These are phyloP conservation scores for Anoplopoma fimbria DNA, from an alignment of 2,113 vertebrate species.

Conservation along the genomic window DNA sequence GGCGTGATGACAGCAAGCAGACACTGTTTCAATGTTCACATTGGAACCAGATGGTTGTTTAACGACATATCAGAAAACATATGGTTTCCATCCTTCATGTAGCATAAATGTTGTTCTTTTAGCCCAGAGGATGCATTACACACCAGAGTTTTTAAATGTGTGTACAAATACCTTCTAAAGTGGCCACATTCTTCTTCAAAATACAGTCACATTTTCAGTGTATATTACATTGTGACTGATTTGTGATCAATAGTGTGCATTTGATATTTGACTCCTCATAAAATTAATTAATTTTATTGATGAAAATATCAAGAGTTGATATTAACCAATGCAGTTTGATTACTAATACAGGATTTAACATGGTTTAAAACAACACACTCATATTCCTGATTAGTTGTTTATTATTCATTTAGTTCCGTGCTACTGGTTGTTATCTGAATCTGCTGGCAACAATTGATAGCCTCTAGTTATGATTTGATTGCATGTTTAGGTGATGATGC, in stretches of 20 bases:
- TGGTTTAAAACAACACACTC: neutral
- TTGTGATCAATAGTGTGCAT: neutral
- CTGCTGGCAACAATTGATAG: neutral
- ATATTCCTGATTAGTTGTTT: neutral
- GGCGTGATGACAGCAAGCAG: neutral
- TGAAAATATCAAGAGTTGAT: neutral
- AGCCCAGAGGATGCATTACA: neutral
- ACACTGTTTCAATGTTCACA: neutral
- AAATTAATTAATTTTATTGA: neutral
- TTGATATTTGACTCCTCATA: neutral
- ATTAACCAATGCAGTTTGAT: neutral
- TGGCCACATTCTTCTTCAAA: neutral
- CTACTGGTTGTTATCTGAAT: conserved; percentile 12
- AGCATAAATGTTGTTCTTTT: neutral
- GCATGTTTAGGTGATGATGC: conserved; percentile 7
- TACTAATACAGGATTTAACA: conserved; percentile 3
- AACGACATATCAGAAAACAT: neutral
- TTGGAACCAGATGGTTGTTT: neutral
- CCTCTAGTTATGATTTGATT: conserved; percentile 16
- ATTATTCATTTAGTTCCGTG: neutral
- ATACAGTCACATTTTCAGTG: neutral
- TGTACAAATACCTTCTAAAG: neutral
- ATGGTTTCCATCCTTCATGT: too few relatives aligned
- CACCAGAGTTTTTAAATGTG: neutral
- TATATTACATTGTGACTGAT: neutral